Percentiles rank a stretch among this genome's conserved stretches.
Conservation (phyloP, 2,888 invertebrate species). For the Scaptomyza caliginosa region DNA sequence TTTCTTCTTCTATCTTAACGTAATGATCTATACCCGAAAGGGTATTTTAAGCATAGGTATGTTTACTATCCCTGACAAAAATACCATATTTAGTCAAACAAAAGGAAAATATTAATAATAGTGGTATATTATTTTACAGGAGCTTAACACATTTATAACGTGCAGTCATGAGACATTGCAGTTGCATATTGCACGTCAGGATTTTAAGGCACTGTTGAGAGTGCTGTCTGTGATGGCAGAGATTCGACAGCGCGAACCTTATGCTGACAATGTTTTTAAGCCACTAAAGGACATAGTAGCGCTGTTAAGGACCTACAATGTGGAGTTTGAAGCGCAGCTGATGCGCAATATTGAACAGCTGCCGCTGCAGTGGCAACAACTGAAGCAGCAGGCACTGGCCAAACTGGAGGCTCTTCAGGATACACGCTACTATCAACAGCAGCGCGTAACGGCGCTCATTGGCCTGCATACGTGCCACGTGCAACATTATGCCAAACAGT, state of each 20-base stretch:
- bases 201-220: constrained; percentile 91
- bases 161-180: constrained; percentile 90
- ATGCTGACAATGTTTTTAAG: constrained; percentile 95
- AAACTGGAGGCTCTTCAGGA: constrained; percentile 94
- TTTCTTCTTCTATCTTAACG: too few relatives aligned
- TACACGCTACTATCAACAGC: constrained; percentile 93
- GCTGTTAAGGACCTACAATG: constrained; percentile 92
- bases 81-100: too few relatives aligned
- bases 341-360: constrained; percentile 92
- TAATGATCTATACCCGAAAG: too few relatives aligned
- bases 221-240: constrained; percentile 91
- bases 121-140: constrained; percentile 83
- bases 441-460: constrained; percentile 92
- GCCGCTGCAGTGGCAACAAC: constrained; percentile 94
- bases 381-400: constrained; percentile 92
- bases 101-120: not conserved
- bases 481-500: constrained; percentile 90
- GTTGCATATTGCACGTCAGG: constrained; percentile 90
- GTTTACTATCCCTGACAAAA: not conserved
- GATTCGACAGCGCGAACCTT: constrained; percentile 89
- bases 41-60: too few relatives aligned
- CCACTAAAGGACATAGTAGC: constrained; percentile 94
- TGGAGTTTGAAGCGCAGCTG: constrained; percentile 92
- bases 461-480: constrained; percentile 92
- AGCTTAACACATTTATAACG: constrained; percentile 91